These are phyloP conservation scores for Oreochromis niloticus DNA, from an alignment of 2,113 vertebrate genomes.

Conservation along the genomic window DNA sequence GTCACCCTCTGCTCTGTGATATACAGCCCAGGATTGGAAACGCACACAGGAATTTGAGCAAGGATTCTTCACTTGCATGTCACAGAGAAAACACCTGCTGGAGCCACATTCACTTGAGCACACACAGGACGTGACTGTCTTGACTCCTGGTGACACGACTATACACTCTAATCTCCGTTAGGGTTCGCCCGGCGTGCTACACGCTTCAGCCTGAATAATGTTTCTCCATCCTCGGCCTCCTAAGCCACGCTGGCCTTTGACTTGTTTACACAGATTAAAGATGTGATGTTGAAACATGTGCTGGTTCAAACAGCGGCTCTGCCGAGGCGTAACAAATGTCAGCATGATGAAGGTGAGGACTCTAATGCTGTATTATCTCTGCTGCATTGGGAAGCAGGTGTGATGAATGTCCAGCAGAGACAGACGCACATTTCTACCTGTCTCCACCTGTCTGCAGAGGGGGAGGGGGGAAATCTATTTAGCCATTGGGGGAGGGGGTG, in stretches of 20 bases:
- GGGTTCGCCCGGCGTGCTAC: neutral
- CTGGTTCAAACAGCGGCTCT: slow-evolving; percentile 29
- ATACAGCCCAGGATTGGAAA: slow-evolving; percentile 18
- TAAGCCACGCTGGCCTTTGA: slow-evolving; percentile 55
- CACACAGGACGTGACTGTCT: slow-evolving; percentile 21
- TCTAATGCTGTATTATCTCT: slow-evolving; percentile 54
- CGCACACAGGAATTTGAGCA: slow-evolving; percentile 3
- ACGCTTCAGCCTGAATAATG: slow-evolving; percentile 40
- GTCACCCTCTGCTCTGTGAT: slow-evolving; percentile 30
- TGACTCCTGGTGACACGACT: slow-evolving; percentile 45
- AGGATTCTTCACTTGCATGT: neutral
- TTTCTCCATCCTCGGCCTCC: slow-evolving; percentile 6
- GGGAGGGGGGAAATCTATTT: slow-evolving; percentile 18
- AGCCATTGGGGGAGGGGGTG: neutral
- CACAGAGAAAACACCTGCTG: slow-evolving; percentile 15
- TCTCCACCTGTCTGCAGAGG: slow-evolving; percentile 24
- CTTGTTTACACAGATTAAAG: slow-evolving; percentile 67
- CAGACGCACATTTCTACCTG: slow-evolving; percentile 43
- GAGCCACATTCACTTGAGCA: neutral
- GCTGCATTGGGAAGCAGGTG: slow-evolving; percentile 35
- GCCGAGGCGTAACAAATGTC: slow-evolving; percentile 54
- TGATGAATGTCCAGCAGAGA: slow-evolving; percentile 48
- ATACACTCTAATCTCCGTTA: slow-evolving; percentile 45
- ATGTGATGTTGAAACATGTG: slow-evolving; percentile 56
- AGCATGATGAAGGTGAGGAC: slow-evolving; percentile 60